Evolutionary conservation across 2,888 invertebrate genomes (phyloP).

Genomic region (Stramonita haemastoma): DNA sequence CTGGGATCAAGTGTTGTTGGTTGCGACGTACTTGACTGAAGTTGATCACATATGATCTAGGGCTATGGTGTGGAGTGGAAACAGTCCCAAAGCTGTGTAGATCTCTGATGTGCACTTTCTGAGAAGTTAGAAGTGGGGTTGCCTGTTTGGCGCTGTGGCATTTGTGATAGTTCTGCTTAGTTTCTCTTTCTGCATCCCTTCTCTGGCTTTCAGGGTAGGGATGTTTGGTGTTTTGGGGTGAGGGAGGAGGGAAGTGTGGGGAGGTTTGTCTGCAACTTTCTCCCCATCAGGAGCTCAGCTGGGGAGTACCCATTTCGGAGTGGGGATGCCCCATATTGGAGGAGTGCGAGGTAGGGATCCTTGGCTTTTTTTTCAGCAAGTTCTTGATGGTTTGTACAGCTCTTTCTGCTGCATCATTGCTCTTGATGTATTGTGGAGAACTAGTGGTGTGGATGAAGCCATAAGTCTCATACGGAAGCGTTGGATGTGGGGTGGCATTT

Average conservation of each 20-base stretch:
- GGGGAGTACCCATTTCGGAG: constrained; percentile 5
- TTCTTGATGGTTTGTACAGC: constrained; percentile 14
- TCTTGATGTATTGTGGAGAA: constrained; percentile 2
- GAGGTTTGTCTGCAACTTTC: constrained; percentile 26
- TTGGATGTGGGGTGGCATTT: constrained; percentile 34
- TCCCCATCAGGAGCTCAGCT: constrained; percentile 33
- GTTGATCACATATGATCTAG: not conserved
- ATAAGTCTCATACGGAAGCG: constrained; percentile 29
- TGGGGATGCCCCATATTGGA: constrained; percentile 30
- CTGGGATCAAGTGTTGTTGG: too few species aligned
- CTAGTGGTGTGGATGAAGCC: constrained; percentile 26
- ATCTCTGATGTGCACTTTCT: not conserved
- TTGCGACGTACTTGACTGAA: not conserved
- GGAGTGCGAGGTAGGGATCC: constrained; percentile 39
- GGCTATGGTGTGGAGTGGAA: not conserved
- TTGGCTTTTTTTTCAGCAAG: constrained; percentile 26
- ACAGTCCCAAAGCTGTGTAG: not conserved
- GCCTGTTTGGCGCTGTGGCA: not conserved
- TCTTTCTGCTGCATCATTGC: constrained; percentile 9
- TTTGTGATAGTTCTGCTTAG: not conserved
- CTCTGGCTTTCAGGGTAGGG: not conserved
- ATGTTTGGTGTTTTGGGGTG: not conserved
- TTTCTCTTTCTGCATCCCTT: not conserved
- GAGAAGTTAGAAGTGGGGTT: not conserved
- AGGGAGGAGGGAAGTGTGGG: constrained; percentile 3